A percentile compares a stretch with the other conserved stretches of the same genome.
Evolutionary conservation across 2,888 invertebrate species (phyloP).

Genomic region (Peribatodes rhomboidaria): DNA sequence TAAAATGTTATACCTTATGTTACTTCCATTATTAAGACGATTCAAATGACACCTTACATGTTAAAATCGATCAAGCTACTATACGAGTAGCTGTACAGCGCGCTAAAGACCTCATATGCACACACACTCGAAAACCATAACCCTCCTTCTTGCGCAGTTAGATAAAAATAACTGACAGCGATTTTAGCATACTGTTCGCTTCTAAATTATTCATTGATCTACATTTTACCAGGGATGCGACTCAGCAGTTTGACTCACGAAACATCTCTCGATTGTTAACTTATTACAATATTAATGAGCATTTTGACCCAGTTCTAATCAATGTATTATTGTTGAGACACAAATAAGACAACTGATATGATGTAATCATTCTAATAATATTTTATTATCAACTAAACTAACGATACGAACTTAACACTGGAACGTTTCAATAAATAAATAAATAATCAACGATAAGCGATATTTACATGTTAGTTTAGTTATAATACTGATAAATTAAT

Average conservation of each 20-base stretch:
- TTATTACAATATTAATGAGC: constrained; percentile 40
- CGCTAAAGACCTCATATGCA: too few relatives aligned
- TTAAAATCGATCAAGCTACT: too few relatives aligned
- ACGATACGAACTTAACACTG: constrained; percentile 25
- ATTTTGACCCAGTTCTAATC: constrained; percentile 46
- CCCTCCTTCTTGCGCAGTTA: too few relatives aligned
- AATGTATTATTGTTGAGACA: constrained; percentile 42
- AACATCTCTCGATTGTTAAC: constrained; percentile 36
- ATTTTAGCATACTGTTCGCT: neutral
- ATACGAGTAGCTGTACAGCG: too few relatives aligned
- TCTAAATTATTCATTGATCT: constrained; percentile 22
- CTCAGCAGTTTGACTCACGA: constrained; percentile 35
- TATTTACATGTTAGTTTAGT: constrained; percentile 42
- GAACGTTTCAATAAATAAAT: constrained; percentile 37
- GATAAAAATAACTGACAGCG: too few relatives aligned
- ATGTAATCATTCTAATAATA: constrained; percentile 35
- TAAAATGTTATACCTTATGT: constrained; percentile 4
- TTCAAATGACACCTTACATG: too few relatives aligned
- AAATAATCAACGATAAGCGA: constrained; percentile 29
- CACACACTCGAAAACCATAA: too few relatives aligned
- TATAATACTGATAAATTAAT: constrained; percentile 50
- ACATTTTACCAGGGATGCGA: constrained; percentile 18
- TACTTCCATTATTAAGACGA: too few relatives aligned
- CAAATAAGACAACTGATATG: constrained; percentile 36
- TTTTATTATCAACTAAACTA: constrained; percentile 26